phyloP scores from a whole-genome alignment of 2,113 vertebrate species.

The Brachyhypopomus occidentalis region DNA sequence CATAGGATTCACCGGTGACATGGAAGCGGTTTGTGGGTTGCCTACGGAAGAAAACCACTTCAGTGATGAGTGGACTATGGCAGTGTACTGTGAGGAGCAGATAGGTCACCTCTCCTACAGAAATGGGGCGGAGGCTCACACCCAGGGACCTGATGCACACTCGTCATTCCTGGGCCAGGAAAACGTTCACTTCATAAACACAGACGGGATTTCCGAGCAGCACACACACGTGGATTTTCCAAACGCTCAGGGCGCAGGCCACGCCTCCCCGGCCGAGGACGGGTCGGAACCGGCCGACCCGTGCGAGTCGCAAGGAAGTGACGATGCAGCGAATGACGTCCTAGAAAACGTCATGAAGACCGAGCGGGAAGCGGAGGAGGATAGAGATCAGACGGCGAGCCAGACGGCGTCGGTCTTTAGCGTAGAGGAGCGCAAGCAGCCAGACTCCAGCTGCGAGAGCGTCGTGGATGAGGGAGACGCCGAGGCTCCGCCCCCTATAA shows the following conservation, averaged over 20 bases:
- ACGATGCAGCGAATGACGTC: neutral
- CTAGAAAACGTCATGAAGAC: constrained; percentile 12
- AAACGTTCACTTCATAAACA: constrained; percentile 3
- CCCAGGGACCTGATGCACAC: constrained; percentile 13
- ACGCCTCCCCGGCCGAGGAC: neutral
- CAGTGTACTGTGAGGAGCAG: constrained; percentile 31
- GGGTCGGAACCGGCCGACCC: neutral
- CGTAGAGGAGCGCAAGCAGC: neutral
- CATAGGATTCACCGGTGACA: constrained; percentile 21
- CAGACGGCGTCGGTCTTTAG: neutral
- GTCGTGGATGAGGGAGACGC: constrained; percentile 16
- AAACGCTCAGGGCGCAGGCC: neutral
- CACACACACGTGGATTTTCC: neutral
- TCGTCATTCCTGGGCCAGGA: constrained; percentile 30
- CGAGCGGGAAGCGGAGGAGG: constrained; percentile 5
- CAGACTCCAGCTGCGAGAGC: constrained; percentile 17
- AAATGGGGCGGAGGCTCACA: neutral
- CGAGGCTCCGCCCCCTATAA: neutral
- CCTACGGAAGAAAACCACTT: constrained; percentile 19
- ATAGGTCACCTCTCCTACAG: neutral
- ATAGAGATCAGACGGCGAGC: neutral
- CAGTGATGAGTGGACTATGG: constrained; percentile 32
- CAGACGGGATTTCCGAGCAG: constrained; percentile 1
- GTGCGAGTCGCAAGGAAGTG: neutral
- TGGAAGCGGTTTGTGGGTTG: constrained; percentile 10